Base-by-base conservation (phyloP, 2,113 vertebrate species). In the Lepus europaeus region DNA sequence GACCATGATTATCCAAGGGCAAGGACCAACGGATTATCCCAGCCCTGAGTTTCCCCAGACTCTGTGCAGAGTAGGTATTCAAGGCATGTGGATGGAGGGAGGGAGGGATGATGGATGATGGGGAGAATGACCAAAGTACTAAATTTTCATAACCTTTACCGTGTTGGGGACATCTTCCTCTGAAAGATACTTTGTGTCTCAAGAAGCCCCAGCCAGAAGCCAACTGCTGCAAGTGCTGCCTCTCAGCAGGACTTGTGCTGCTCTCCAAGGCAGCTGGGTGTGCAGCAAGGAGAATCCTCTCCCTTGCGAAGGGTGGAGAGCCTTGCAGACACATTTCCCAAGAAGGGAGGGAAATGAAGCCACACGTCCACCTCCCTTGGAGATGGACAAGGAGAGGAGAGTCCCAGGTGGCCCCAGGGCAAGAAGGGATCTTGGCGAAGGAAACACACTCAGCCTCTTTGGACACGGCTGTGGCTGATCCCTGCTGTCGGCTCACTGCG, bases 121-220 rank as follows among this genome's bases (percentile, higher is more conserved):
- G 25, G 27, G 5, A 33, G 31, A 64, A n/a, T 64, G 33, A 53
- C 12, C 76, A 78, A 29, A 22, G 64, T 49, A 10, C 6, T 73
- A 81, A 22, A 59, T 61, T 90, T 87, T 84, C 66, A 70, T 36
- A 84, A 92, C 25, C 31, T 53, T 82, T 33, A 59, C 2, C 68
- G 8, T 51, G 19, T n/a, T 80, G 29, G 27, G 20, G 29, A 64
- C 39, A 87, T 87, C 87, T 74, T 79, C 29, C 87, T 68, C 59
- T 49, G 51, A 91, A 69, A 90, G 56, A 68, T 1, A 53, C 45
- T 29, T 63, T 51, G 68, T 81, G 80, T 80, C 33, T 59, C 33
- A 69, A 68, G 70, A 74, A 64, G 51, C 59, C 69, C 74, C 69
- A 8, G 9, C 16, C 51, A 90, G 72, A 80, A 87, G 81, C 51